These are phyloP conservation scores for Oceanodroma tethys DNA, from an alignment of 2,113 vertebrate genomes.

Conservation along the genomic window DNA sequence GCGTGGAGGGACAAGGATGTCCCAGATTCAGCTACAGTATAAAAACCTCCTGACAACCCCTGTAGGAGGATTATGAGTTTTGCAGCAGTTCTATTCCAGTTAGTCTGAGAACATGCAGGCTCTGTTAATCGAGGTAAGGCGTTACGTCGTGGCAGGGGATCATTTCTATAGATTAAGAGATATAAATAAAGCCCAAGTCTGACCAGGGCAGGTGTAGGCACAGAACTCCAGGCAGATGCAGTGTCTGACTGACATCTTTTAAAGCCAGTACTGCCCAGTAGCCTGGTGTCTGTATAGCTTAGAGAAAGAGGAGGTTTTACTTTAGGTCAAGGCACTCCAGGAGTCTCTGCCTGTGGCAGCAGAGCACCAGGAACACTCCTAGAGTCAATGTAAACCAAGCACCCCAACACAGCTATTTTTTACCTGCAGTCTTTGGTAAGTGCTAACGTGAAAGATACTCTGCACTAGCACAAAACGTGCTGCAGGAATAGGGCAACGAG, in stretches of 20 bases:
- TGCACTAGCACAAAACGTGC: rapidly evolving
- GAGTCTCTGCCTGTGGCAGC: not conserved
- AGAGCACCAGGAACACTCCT: not conserved
- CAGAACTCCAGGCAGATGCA: not conserved
- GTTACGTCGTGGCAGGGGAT: not conserved
- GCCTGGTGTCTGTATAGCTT: not conserved
- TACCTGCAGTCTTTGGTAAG: not conserved
- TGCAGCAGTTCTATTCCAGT: not conserved
- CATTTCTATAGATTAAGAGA: not conserved
- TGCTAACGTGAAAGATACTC: not conserved
- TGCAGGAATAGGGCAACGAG: not conserved
- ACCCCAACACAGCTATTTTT: not conserved
- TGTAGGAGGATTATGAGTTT: not conserved
- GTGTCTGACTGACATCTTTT: not conserved
- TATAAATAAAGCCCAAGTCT: not conserved
- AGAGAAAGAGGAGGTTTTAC: not conserved
- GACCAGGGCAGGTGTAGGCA: not conserved
- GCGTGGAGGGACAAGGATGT: not conserved
- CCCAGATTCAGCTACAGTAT: rapidly evolving
- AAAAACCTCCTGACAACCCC: not conserved
- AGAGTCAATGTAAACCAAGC: not conserved
- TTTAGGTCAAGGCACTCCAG: not conserved
- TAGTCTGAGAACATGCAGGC: not conserved
- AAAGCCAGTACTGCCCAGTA: not conserved
- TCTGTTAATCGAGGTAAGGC: not conserved